These are phyloP conservation scores for Ypsolopha sequella DNA, from an alignment of 2,888 invertebrate genomes.

Conservation along the genomic window DNA sequence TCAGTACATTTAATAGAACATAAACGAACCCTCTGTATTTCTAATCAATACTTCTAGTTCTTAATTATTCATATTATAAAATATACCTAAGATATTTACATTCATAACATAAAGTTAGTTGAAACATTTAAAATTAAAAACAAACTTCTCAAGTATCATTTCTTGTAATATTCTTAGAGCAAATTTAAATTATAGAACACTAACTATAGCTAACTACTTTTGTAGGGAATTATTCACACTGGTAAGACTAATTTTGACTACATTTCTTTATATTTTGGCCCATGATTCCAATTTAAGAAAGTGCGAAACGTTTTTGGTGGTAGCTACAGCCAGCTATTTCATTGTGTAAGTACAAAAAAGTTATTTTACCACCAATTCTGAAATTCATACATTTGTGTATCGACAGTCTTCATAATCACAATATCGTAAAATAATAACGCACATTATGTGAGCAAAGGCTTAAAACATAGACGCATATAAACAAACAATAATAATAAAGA, in stretches of 20 bases:
- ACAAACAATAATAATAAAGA: too few relatives aligned
- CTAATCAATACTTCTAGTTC: slow-evolving; percentile 26
- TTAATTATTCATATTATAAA: slow-evolving; percentile 26
- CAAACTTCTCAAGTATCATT: not conserved
- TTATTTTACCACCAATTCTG: not conserved
- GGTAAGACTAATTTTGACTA: slow-evolving; percentile 58
- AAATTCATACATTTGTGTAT: slow-evolving; percentile 17
- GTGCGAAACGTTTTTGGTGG: slow-evolving; percentile 18
- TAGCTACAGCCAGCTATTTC: too few relatives aligned
- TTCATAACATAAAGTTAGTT: not conserved
- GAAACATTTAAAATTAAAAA: slow-evolving; percentile 3
- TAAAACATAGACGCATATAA: slow-evolving; percentile 16
- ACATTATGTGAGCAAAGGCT: slow-evolving; percentile 47
- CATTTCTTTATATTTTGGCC: slow-evolving; percentile 53
- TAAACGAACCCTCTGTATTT: slow-evolving; percentile 43
- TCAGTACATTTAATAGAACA: slow-evolving; percentile 66
- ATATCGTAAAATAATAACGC: slow-evolving; percentile 48
- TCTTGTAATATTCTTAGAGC: not conserved
- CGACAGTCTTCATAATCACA: slow-evolving; percentile 31
- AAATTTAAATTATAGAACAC: not conserved
- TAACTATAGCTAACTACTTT: slow-evolving; percentile 7
- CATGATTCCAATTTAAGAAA: slow-evolving; percentile 50
- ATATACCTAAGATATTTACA: slow-evolving; percentile 20
- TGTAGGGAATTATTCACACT: slow-evolving; percentile 25
- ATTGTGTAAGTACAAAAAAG: not conserved